Conservation (phyloP, 2,113 vertebrate genomes). For the Meleagris gallopavo region DNA sequence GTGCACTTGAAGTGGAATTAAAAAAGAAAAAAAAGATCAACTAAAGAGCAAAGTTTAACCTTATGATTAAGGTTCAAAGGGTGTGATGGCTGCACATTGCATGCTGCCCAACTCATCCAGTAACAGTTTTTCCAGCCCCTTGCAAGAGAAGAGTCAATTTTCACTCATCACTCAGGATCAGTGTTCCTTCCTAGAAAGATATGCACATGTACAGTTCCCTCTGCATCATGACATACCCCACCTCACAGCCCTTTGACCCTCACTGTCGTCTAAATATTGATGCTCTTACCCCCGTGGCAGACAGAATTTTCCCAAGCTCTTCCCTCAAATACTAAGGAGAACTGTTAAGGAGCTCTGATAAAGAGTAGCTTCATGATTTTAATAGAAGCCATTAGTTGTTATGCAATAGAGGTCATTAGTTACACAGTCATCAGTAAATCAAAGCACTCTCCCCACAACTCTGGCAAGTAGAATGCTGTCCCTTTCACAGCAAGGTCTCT, state of each 20-base stretch:
- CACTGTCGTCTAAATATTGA: not conserved
- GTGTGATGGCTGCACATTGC: rapidly evolving
- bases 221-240: not conserved
- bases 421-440: not conserved
- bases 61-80: rapidly evolving
- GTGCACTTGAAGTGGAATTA: not conserved
- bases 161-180: not conserved
- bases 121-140: not conserved
- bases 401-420: not conserved
- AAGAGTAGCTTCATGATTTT: not conserved
- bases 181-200: not conserved
- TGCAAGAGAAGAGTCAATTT: not conserved
- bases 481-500: not conserved
- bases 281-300: not conserved
- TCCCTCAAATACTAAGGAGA: not conserved
- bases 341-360: not conserved
- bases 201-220: not conserved
- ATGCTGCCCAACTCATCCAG: not conserved
- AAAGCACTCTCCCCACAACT: not conserved
- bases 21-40: not conserved
- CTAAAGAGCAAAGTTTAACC: not conserved
- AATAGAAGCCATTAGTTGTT: not conserved
- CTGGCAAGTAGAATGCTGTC: not conserved
- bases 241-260: not conserved
- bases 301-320: too few species aligned